Base-by-base conservation (phyloP, 2,113 vertebrate species). In the Sprattus sprattus region DNA sequence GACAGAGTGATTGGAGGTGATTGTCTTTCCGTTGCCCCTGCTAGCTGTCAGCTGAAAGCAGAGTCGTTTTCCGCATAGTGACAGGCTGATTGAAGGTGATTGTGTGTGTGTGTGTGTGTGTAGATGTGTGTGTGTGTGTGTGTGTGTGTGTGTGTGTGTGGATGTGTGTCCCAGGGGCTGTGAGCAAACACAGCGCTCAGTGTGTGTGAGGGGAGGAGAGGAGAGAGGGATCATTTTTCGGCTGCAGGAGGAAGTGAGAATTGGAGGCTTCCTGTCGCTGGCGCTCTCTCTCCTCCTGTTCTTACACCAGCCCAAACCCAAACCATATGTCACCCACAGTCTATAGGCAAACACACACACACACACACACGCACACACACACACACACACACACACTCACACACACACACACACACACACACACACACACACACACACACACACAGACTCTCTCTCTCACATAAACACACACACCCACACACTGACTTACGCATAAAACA, bases 71-170 rank as follows among this genome's bases (percentile, higher is more conserved):
- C 32, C n/a, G 82, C 84, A 89, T 86, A 90, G 87, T 88, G 92
- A 92, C 89, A 92, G 90, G 86, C 87, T 91, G 90, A 91, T 92
- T 92, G 7, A 75, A 82, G 87, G 87, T 91, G 90, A 92, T 91
- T 88, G 84, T 89, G 87, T 91, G 91, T 85, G 32, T 44, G 9
- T 71, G 28, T 81, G 83, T 57, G 86, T 32, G 64, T 71, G 64
- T 71, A n/a, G n/a, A 9, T 49, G 9, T 49, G 47, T 49, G 4
- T 47, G 46, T 47, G 46, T 47, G 46, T 47, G 46, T 47, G 46
- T 47, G 46, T 47, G 46, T 47, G 46, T 47, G 46, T 49, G 47
- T 49, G 47, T 49, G 47, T 49, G 47, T 49, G 47, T 49, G 47
- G 9, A 11, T 49, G 47, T 49, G 47, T 49, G 47, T 49, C 47